Conservation (phyloP, 2,797 vertebrate genomes). For the Glyptemys insculpta region DNA sequence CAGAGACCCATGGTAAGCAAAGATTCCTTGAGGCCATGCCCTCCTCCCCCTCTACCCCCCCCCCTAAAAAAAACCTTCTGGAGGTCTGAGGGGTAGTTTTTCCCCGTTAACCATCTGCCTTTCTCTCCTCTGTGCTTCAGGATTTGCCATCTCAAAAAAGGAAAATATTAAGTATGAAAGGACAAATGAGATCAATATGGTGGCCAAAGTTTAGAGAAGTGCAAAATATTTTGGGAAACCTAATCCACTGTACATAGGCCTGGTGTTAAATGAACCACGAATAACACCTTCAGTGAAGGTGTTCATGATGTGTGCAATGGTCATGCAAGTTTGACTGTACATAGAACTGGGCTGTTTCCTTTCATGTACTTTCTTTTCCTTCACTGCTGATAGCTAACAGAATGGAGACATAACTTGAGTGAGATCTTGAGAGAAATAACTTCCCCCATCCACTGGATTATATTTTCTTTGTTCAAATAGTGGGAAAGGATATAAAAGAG, state of each 20-base stretch:
- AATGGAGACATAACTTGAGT: not conserved
- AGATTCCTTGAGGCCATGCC: not conserved
- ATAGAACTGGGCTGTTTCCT: not conserved
- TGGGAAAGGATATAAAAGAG: not conserved
- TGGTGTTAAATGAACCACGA: not conserved
- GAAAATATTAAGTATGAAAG: not conserved
- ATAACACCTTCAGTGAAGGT: not conserved
- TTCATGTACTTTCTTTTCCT: not conserved
- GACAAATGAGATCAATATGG: not conserved
- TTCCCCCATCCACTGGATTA: not conserved
- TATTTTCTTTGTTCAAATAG: not conserved
- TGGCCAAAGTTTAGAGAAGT: not conserved
- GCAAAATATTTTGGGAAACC: not conserved
- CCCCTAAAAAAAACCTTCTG: no score
- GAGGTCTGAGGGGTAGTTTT: not conserved
- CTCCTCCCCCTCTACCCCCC: no score
- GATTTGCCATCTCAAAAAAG: not conserved
- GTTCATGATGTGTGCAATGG: rapidly evolving
- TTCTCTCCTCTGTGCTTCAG: not conserved
- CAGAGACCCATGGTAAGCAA: not conserved
- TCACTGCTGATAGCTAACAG: not conserved
- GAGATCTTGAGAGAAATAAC: not conserved
- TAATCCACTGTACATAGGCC: not conserved
- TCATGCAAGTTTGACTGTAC: not conserved
- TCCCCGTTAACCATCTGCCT: not conserved